Base-by-base conservation (phyloP, 2,888 invertebrate species). In the Temnothorax unifasciatus region DNA sequence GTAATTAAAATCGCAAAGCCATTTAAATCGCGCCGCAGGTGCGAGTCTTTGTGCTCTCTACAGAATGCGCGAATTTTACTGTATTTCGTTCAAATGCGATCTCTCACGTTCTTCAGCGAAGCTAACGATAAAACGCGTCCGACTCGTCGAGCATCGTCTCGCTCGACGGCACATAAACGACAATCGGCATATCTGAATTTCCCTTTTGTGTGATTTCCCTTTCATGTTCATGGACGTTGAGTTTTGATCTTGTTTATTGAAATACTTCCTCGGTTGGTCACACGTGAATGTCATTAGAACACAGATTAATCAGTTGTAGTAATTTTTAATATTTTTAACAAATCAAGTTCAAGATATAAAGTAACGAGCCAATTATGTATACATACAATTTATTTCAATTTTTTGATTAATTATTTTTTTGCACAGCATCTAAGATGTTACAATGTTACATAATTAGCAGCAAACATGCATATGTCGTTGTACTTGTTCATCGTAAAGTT, bases 1-100 rank as follows among this genome's bases (percentile, higher is more conserved):
- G 69, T 54, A 86, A 88, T 89, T 89, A 89, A 86, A 89, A 85
- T 84, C 76, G 69, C 79, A 74, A 54, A 61, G 38, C 84, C 77
- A 82, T 84, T 88, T 88, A 86, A 89, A 88, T 76, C 64, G 59
- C 54, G 61, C 63, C 84, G 61, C 52, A 82, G 75, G 71, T 81
- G 85, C 47, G 18, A 34, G 5, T 38, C n/a, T 71, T 52, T 41
- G 54, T 57, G 2, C 4, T 44, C 8, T 29, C 15, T 41, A 2
- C 9, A 57, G 18, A 59, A 13, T 11, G 11, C 15, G 15, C 47
- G 47, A 74, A 47, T 61, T 66, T 34, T 57, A 15, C 2, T 13
- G 25, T 41, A 47, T 74, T 57, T 57, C 2, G 21, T 21, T 25
- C 25, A 57, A 57, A 21, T 9, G n/a, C n/a, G 29, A 52, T 21